Evolutionary conservation across 2,113 vertebrate genomes (phyloP).

Genomic region (Merops nubicus): DNA sequence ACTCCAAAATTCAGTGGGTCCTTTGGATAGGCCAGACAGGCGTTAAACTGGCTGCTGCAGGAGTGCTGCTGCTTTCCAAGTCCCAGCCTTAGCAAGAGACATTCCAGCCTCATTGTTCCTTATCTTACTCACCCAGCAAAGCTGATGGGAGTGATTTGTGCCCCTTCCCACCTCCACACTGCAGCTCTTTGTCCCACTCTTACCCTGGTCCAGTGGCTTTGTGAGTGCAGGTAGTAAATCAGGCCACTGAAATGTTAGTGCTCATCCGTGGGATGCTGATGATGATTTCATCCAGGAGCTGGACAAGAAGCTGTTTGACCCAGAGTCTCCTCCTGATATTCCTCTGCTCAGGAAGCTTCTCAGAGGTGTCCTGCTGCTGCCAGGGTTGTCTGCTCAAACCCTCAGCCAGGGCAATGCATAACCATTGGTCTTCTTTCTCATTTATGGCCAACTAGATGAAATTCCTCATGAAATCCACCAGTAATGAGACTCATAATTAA

Average conservation of each 20-base stretch:
- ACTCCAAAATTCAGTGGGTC: slow-evolving; percentile 23
- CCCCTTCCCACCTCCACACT: not conserved
- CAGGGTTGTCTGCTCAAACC: not conserved
- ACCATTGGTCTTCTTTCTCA: not conserved
- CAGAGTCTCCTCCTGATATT: not conserved
- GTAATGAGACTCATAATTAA: slow-evolving; percentile 24
- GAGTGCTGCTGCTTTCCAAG: not conserved
- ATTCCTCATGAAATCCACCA: not conserved
- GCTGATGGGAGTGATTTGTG: not conserved
- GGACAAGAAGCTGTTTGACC: not conserved
- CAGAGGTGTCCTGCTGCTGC: not conserved
- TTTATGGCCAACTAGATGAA: not conserved
- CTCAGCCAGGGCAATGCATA: not conserved
- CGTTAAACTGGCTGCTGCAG: slow-evolving; percentile 22
- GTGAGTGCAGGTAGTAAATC: not conserved
- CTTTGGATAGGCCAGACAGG: not conserved
- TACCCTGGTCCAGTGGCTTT: rapidly evolving
- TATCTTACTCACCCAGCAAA: not conserved
- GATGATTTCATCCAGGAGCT: not conserved
- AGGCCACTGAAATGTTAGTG: not conserved
- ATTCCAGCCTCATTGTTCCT: not conserved
- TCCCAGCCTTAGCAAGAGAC: not conserved
- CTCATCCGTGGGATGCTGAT: not conserved
- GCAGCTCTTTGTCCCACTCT: rapidly evolving
- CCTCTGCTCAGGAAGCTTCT: not conserved